A percentile compares a stretch with the other conserved stretches of the same genome.
phyloP scores from a whole-genome alignment of 1,140 invertebrate genomes.

The Babylonia areolata region DNA sequence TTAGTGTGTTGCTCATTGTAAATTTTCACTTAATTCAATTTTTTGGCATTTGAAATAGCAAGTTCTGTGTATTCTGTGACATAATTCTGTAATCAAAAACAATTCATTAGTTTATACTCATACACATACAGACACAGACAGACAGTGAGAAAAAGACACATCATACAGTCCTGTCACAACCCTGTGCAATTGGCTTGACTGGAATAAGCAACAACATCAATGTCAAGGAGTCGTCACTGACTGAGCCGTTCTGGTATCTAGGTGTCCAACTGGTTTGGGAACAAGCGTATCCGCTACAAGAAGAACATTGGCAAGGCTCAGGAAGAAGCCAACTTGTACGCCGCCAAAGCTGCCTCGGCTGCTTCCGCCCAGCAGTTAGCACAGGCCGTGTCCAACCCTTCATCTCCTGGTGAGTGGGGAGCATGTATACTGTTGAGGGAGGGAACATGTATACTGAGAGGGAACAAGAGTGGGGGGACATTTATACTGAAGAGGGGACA shows the following conservation, averaged over 20 bases:
- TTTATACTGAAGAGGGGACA: background rate
- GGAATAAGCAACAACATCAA: no score
- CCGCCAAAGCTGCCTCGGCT: slow-evolving; percentile 93
- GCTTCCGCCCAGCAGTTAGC: slow-evolving; percentile 64
- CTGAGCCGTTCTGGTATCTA: slow-evolving; percentile 76
- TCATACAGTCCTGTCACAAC: no score
- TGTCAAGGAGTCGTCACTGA: no score
- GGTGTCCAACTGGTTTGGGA: slow-evolving; percentile 95
- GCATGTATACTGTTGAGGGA: background rate
- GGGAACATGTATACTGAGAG: background rate
- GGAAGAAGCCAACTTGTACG: slow-evolving; percentile 99
- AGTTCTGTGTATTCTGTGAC: no score
- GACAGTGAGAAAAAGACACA: no score
- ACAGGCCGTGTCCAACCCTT: slow-evolving; percentile 46
- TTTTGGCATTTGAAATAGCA: no score
- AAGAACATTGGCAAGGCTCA: slow-evolving; percentile 99
- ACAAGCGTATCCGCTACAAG: slow-evolving; percentile 99
- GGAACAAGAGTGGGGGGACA: background rate
- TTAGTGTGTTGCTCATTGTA: no score
- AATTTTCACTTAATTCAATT: no score
- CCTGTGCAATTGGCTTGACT: no score
- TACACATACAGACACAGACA: no score
- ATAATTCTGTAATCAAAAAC: no score
- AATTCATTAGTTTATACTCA: no score
- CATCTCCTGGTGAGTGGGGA: slow-evolving; percentile 35